phyloP scores from a whole-genome alignment of 2,797 vertebrate species.

The Lepilemur septentrionalis region DNA sequence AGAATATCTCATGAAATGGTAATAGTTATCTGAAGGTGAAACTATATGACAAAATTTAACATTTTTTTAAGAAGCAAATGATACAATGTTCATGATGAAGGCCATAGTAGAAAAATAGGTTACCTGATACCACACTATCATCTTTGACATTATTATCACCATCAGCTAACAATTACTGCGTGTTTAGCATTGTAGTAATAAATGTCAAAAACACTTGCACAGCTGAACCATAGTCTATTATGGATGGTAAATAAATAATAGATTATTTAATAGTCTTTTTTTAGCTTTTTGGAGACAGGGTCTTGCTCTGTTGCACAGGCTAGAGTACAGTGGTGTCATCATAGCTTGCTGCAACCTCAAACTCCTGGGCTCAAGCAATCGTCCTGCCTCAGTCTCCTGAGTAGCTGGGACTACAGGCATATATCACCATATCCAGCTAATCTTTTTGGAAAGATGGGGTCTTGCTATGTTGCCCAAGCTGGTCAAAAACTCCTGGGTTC shows the following conservation, averaged over 20 bases:
- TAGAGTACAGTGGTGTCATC: neutral
- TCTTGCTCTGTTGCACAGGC: neutral
- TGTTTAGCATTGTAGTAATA: constrained; percentile 36
- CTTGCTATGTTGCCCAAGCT: neutral
- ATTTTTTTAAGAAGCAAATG: constrained; percentile 40
- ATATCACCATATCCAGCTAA: neutral
- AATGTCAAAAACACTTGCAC: constrained; percentile 2
- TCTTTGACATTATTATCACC: neutral
- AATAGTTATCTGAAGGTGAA: constrained; percentile 41
- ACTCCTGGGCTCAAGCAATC: neutral
- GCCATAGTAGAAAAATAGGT: neutral
- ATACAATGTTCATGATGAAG: neutral
- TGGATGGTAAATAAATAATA: neutral
- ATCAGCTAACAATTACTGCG: neutral
- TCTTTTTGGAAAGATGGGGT: neutral
- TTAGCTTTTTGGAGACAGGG: neutral
- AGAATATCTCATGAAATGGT: neutral
- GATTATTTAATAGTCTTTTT: neutral
- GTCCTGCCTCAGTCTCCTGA: neutral
- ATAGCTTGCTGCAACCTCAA: neutral
- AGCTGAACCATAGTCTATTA: neutral
- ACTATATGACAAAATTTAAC: neutral
- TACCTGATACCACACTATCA: neutral
- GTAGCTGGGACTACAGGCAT: neutral
- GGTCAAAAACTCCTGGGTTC: neutral